Conservation (phyloP, 2,888 invertebrate species). For the Cephalotes varians region DNA sequence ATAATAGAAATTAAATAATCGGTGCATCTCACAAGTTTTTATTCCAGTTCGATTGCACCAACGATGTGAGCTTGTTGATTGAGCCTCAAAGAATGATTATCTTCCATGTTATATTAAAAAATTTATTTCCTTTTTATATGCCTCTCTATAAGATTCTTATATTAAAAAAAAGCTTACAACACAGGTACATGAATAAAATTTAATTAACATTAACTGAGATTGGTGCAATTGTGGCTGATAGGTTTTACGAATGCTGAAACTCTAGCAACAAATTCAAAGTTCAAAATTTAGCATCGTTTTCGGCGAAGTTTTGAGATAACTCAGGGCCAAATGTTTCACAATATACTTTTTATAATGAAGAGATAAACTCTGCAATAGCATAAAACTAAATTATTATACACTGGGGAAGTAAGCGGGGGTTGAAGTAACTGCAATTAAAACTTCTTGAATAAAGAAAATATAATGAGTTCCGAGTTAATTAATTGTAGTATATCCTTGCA, state of each 20-base stretch:
- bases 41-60: slow-evolving; percentile 4
- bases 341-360: slow-evolving; percentile 63
- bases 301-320: slow-evolving; percentile 57
- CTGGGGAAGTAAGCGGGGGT: slow-evolving; percentile 26
- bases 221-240: background rate
- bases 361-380: slow-evolving; percentile 29
- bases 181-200: background rate
- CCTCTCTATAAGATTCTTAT: background rate
- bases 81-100: background rate
- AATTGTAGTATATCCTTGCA: background rate
- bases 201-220: background rate
- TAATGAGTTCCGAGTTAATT: slow-evolving; percentile 15
- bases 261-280: slow-evolving; percentile 26
- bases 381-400: slow-evolving; percentile 50
- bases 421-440: slow-evolving; percentile 37
- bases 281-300: slow-evolving; percentile 39
- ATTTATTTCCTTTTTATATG: background rate
- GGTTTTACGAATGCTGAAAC: background rate
- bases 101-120: background rate
- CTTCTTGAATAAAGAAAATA: slow-evolving; percentile 53
- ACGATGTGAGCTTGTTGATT: background rate
- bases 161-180: background rate
- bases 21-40: background rate
- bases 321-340: slow-evolving; percentile 62
- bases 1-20: slow-evolving; percentile 3